Conservation (phyloP, 2,113 vertebrate genomes). For the Daboia siamensis region DNA sequence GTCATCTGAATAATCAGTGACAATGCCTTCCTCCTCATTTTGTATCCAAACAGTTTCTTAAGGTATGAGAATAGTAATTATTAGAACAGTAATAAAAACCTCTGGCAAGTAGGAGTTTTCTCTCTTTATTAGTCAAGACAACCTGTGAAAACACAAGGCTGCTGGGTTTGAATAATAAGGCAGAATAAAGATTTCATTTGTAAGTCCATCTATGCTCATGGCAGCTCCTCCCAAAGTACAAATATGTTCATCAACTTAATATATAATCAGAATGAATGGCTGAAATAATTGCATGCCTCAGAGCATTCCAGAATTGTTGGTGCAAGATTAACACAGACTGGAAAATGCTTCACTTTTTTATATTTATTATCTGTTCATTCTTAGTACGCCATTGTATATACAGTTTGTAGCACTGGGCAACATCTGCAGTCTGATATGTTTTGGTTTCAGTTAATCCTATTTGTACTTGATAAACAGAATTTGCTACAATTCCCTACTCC, state of each 20-base stretch:
- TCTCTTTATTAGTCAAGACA: constrained; percentile 28
- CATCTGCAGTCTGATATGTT: neutral
- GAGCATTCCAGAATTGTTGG: constrained; percentile 36
- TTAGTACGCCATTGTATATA: constrained; percentile 50
- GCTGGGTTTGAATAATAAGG: constrained; percentile 13
- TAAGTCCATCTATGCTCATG: constrained; percentile 38
- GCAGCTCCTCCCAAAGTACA: constrained; percentile 41
- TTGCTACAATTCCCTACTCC: neutral
- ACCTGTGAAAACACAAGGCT: constrained; percentile 20
- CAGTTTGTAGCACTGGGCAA: constrained; percentile 19
- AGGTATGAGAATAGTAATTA: constrained; percentile 33
- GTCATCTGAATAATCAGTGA: neutral
- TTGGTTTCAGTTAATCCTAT: neutral
- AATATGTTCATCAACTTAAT: constrained; percentile 41
- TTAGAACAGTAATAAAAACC: constrained; percentile 1
- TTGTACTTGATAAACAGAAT: neutral
- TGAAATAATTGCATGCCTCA: constrained; percentile 40
- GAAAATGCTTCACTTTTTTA: constrained; percentile 38
- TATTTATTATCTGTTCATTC: constrained; percentile 17
- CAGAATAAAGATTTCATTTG: constrained; percentile 14
- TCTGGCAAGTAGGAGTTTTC: constrained; percentile 7
- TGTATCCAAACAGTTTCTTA: constrained; percentile 30
- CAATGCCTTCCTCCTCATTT: constrained; percentile 37
- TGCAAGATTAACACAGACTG: constrained; percentile 18
- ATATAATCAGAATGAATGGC: constrained; percentile 32